Evolutionary conservation across 1,140 invertebrate genomes (phyloP), one percentile per base, ranked within the genome.

Genomic region (Drosophila eugracilis): DNA sequence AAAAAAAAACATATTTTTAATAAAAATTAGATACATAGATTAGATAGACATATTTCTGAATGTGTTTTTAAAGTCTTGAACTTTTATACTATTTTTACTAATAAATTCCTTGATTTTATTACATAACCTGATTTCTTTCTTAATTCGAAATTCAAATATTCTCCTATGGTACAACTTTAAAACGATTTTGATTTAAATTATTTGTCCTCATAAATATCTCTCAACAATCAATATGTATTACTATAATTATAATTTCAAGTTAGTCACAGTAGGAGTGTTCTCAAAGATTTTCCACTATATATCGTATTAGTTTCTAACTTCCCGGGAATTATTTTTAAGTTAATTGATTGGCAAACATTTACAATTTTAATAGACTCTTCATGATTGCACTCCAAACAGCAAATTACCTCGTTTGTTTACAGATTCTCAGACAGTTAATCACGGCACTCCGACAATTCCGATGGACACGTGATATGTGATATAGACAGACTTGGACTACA

Each of bases 351-450:
- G n/a, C 30, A 66, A 66, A 66, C 36, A 65, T 52, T 67, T 50
- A 34, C 34, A 19, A 14, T 67, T 39, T 66, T 21, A 52, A 52
- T 42, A 39, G 26, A 50, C 59, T 52, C n/a, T 42, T 52, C 36
- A 60, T 28, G 17, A 39, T 30, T 45, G 19, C 48, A 70, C 57
- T 67, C n/a, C 21, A 30, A 63, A 34, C 45, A 28, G 10, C 39
- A 39, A 71, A 72, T 72, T 72, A 19, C 24, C 32, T 49, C 15
- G 39, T 36, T 59, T 47, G 57, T 41, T 71, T 52, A 63, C 34
- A 30, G 39, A 60, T 66, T 66, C 75, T 15, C 53, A 52, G 30
- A 52, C 63, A 32, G 74, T 78, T 65, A 45, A 75, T 60, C 45
- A 57, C 49, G 45, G 21, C 36, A 72, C 19, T 36, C 21, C 49